phyloP scores from a whole-genome alignment of 35 echinoderm and acorn worm genomes.

The Chiridota heheva region DNA sequence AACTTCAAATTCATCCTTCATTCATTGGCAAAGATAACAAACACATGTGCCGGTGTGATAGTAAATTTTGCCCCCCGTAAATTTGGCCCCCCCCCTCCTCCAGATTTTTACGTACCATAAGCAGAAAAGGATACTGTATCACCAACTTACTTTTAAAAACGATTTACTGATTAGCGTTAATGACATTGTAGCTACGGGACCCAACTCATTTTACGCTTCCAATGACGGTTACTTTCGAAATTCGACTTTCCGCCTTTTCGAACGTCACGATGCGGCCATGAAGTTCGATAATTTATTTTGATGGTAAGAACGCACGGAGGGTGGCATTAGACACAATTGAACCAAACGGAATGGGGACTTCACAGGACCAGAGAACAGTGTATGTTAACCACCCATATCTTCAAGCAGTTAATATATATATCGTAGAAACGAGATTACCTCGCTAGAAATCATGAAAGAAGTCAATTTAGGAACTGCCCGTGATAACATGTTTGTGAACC shows the following conservation, averaged over 20 bases:
- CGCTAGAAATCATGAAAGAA: background rate
- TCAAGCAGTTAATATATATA: conserved; percentile 14
- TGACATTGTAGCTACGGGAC: conserved; percentile 26
- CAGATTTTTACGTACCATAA: no score
- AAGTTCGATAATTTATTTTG: conserved; percentile 20
- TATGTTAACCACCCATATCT: conserved; percentile 19
- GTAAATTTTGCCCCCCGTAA: no score
- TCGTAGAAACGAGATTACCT: background rate
- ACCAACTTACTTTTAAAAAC: conserved; percentile 12
- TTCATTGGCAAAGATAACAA: no score
- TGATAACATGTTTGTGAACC: conserved; percentile 30
- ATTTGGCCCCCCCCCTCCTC: no score
- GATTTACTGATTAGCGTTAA: conserved; percentile 14
- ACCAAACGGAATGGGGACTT: conserved; percentile 21
- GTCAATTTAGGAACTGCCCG: no score
- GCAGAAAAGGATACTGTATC: no score
- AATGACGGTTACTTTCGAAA: conserved; percentile 39
- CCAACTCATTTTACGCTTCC: conserved; percentile 26
- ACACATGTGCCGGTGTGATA: no score
- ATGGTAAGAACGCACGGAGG: background rate
- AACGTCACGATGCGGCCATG: background rate
- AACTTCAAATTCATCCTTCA: no score
- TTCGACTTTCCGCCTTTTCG: background rate
- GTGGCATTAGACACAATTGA: background rate
- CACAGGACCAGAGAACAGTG: background rate